These are phyloP conservation scores for Oncorhynchus mykiss DNA, from an alignment of 2,113 vertebrate genomes.

Conservation along the genomic window DNA sequence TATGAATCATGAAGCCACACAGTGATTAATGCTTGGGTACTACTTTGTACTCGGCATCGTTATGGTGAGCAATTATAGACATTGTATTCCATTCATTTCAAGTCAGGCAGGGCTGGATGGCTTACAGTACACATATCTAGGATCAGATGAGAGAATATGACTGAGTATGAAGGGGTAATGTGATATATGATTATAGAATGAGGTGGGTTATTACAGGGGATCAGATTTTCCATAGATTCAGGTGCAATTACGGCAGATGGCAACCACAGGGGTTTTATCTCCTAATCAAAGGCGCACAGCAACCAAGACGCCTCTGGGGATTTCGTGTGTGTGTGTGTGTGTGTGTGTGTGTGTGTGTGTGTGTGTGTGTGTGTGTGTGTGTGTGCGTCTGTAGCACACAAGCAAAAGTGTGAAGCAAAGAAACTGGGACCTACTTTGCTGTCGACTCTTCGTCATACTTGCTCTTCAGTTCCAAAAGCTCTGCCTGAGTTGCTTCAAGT, in stretches of 20 bases:
- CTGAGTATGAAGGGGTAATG: neutral
- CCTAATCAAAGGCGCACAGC: conserved; percentile 3
- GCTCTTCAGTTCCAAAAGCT: conserved; percentile 86
- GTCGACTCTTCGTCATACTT: conserved; percentile 87
- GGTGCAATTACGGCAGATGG: conserved; percentile 11
- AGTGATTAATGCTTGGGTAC: neutral
- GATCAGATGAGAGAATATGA: neutral
- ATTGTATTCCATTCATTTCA: neutral
- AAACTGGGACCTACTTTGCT: conserved; percentile 81
- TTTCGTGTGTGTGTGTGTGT: neutral
- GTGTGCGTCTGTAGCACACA: neutral
- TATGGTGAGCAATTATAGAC: neutral
- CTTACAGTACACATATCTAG: neutral
- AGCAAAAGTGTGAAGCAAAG: neutral
- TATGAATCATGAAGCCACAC: neutral
- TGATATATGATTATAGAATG: neutral
- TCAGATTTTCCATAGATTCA: conserved; percentile 17
- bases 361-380: neutral
- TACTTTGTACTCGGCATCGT: neutral
- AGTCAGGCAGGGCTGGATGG: neutral
- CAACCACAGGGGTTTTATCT: neutral
- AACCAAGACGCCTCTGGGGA: neutral
- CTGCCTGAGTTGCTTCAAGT: conserved; percentile 86
- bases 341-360: neutral
- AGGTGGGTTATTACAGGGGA: conserved; percentile 7